Base-by-base conservation (phyloP, 2,888 invertebrate species). In the Athrips mouffetella region DNA sequence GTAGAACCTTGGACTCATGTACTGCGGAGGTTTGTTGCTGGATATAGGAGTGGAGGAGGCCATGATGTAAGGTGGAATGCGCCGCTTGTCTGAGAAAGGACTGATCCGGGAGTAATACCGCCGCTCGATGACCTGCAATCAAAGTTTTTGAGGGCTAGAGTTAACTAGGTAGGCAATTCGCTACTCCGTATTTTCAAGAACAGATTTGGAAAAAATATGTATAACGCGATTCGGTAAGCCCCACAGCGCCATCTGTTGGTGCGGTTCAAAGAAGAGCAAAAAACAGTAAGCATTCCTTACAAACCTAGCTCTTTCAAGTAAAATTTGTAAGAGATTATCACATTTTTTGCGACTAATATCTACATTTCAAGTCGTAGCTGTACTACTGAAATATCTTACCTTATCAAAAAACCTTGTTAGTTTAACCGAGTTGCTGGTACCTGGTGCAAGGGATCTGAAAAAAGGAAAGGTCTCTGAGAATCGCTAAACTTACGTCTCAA, bases 331-430 rank as follows among this genome's bases (percentile, higher is more conserved):
- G n/a, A n/a, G n/a, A n/a, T n/a, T n/a, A n/a, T n/a, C n/a, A n/a
- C n/a, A n/a, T n/a, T n/a, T n/a, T n/a, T n/a, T n/a, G n/a, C n/a
- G n/a, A n/a, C n/a, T n/a, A n/a, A n/a, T n/a, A n/a, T n/a, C n/a
- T 30, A 30, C 2, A 30, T 2, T 11, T 30, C 3, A 1, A 30
- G 30, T 2, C 2, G 1, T 11, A 11, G 16, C 7, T 16, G 2
- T 6, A 33, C 3, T 16, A 31, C 6, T 2, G 4, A 6, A 33
- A 13, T 15, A 6, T n/a, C 11, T 37, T 56, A 91, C 93, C 84
- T 96, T 96, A 82, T 99, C 98, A 77, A 98, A 98, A 87, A 98
- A 99, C 68, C 97, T 91, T 1, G 96, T 94, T 21, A 99, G 81
- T 80, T 98, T 98, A 0, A 99, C 97, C 6, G 98, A 94, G 73